Conservation (phyloP, 23 tunicate genomes). For the Styela clava region DNA sequence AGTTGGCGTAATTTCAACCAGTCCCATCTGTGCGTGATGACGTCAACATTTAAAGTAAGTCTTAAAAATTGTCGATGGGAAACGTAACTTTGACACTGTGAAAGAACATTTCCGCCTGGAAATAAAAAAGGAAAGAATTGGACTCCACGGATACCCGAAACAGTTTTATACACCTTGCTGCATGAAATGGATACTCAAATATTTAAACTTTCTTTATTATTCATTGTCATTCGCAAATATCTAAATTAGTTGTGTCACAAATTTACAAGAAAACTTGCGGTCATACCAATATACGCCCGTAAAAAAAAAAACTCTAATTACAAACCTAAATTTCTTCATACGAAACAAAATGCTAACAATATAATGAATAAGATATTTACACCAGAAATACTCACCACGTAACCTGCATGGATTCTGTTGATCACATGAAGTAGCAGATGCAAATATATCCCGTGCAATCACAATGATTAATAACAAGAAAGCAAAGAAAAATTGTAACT, state of each 20-base stretch:
- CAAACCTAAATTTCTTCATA: too few relatives aligned
- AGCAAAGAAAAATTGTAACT: neutral
- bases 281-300: too few relatives aligned
- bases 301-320: too few relatives aligned
- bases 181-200: too few relatives aligned
- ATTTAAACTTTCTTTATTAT: too few relatives aligned
- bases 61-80: neutral
- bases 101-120: neutral
- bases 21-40: neutral
- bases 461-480: too few relatives aligned
- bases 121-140: too few relatives aligned
- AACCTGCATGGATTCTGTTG: neutral
- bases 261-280: too few relatives aligned
- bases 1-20: neutral
- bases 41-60: constrained; percentile 4
- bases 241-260: too few relatives aligned
- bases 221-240: neutral
- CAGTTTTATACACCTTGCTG: too few relatives aligned
- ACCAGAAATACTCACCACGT: neutral
- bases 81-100: neutral
- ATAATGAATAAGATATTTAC: neutral
- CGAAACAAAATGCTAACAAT: neutral
- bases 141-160: too few relatives aligned
- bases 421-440: neutral
- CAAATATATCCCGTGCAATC: neutral